Evolutionary conservation across 2,888 invertebrate species (phyloP).

Genomic region (Drosophila merina): DNA sequence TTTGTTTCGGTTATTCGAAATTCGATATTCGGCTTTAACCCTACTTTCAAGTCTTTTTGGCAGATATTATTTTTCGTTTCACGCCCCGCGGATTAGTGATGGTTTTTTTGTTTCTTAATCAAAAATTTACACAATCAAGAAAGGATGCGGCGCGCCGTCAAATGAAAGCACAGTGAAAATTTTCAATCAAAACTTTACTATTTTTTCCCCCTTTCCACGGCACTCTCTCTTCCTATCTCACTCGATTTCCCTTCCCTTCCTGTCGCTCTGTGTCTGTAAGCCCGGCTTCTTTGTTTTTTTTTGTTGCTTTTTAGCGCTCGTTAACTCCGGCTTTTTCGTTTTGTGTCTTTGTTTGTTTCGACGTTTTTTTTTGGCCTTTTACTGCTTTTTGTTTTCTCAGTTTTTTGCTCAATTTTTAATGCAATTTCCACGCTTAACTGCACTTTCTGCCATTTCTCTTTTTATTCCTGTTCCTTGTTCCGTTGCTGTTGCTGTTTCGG

Average conservation of each 20-base stretch:
- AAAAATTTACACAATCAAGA: constrained; percentile 72
- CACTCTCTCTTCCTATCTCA: neutral
- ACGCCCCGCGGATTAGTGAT: constrained; percentile 20
- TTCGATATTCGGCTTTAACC: neutral
- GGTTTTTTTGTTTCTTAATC: constrained; percentile 61
- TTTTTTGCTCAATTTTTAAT: constrained; percentile 70
- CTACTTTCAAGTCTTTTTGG: neutral
- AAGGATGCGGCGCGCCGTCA: constrained; percentile 32
- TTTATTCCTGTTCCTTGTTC: constrained; percentile 47
- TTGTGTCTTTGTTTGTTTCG: constrained; percentile 37
- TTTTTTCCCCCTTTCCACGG: constrained; percentile 8
- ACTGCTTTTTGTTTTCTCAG: constrained; percentile 37
- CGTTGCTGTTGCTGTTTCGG: constrained; percentile 34
- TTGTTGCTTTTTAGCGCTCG: constrained; percentile 70
- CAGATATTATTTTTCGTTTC: constrained; percentile 16
- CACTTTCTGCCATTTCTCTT: constrained; percentile 63
- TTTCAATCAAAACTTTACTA: constrained; percentile 75
- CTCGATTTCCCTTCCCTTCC: constrained; percentile 18
- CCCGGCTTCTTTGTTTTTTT: constrained; percentile 11
- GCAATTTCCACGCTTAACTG: constrained; percentile 76
- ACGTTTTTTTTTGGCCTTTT: constrained; percentile 26
- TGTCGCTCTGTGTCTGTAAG: constrained; percentile 4
- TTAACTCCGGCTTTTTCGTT: constrained; percentile 56
- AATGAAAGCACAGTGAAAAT: constrained; percentile 71
- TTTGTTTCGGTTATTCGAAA: constrained; percentile 11